A percentile compares a stretch with the other conserved stretches of the same genome.
phyloP scores from a whole-genome alignment of 1,140 invertebrate genomes.

The Dreissena polymorpha region DNA sequence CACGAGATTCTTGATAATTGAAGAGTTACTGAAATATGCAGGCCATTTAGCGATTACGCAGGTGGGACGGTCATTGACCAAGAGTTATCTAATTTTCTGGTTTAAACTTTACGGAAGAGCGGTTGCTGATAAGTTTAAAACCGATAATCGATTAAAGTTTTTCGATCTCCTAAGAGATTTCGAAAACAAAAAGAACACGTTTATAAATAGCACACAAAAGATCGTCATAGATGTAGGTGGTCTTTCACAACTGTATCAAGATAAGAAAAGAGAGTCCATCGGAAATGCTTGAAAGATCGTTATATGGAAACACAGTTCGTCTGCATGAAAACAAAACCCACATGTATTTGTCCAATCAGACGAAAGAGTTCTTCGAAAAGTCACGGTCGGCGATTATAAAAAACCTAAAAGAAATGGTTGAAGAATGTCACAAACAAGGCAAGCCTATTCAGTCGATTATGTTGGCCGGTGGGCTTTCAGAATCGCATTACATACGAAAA shows the following conservation, averaged over 20 bases:
- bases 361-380: conserved; percentile 15
- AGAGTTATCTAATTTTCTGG: conserved; percentile 1
- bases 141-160: background rate
- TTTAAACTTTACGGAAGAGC: background rate
- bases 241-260: background rate
- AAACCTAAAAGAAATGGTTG: background rate
- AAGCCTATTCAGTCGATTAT: conserved; percentile 15
- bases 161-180: conserved; percentile 12
- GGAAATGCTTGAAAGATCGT: background rate
- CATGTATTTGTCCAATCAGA: too few species aligned
- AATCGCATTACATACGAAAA: conserved; percentile 25
- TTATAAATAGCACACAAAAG: background rate
- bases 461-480: conserved; percentile 46
- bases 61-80: conserved; percentile 8
- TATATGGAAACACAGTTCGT: background rate
- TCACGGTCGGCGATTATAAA: background rate
- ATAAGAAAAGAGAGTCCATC: background rate
- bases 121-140: conserved; percentile 1
- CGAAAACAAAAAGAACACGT: conserved; percentile 18
- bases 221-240: background rate
- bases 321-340: background rate
- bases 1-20: background rate
- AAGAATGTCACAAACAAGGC: background rate
- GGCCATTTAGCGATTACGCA: background rate
- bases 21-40: background rate